Evolutionary conservation across 2,888 invertebrate genomes (phyloP).

Genomic region (Isotomurus palustris): DNA sequence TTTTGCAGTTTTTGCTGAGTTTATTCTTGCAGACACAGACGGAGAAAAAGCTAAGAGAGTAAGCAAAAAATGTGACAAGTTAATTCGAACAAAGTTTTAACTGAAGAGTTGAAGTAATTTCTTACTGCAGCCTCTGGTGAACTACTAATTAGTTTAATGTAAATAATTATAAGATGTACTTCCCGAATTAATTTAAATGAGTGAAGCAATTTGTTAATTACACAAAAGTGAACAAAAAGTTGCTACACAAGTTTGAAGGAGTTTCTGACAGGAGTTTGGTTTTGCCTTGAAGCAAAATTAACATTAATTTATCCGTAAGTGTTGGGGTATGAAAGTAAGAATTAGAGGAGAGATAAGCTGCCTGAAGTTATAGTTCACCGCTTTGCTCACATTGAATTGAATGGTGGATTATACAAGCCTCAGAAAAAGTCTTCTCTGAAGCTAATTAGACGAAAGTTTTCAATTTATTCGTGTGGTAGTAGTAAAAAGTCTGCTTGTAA

Average conservation of each 20-base stretch:
- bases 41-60: too few relatives aligned
- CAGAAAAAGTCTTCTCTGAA: too few relatives aligned
- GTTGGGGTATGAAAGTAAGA: background rate
- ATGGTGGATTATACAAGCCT: too few relatives aligned
- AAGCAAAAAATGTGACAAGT: too few relatives aligned
- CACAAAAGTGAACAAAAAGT: conserved; percentile 5
- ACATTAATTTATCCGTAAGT: conserved; percentile 2
- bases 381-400: too few relatives aligned
- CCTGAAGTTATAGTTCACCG: background rate
- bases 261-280: conserved; percentile 5
- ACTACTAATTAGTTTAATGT: conserved; percentile 13
- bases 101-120: too few relatives aligned
- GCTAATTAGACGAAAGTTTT: conserved; percentile 14
- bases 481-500: too few relatives aligned
- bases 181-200: conserved; percentile 7
- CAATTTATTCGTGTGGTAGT: conserved; percentile 5
- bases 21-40: too few relatives aligned
- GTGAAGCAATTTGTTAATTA: conserved; percentile 15
- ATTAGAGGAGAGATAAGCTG: background rate
- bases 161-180: conserved; percentile 7
- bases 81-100: too few relatives aligned
- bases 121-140: too few relatives aligned
- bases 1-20: too few relatives aligned
- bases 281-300: background rate
- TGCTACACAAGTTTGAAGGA: conserved; percentile 8